phyloP scores from a whole-genome alignment of 2,888 invertebrate genomes.

The Sarcophaga subvicina region DNA sequence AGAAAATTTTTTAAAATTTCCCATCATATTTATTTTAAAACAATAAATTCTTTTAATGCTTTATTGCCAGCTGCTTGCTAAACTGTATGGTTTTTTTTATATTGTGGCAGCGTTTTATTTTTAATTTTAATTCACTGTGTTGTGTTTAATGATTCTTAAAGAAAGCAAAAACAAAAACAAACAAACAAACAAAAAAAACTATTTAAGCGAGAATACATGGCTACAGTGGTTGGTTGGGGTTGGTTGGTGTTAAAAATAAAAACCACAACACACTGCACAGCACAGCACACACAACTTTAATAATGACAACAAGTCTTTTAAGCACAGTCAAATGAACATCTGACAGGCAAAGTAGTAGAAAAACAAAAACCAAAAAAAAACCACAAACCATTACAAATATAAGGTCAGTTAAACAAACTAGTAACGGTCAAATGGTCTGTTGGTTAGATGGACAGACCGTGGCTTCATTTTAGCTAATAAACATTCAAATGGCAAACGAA shows the following conservation, averaged over 20 bases:
- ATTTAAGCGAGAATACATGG: no score
- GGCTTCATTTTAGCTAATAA: neutral
- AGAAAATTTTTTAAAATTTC: no score
- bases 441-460: neutral
- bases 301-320: neutral
- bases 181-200: no score
- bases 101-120: neutral
- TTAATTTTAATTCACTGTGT: neutral
- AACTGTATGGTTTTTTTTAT: neutral
- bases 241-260: neutral
- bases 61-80: neutral
- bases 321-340: neutral
- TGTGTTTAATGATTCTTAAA: neutral
- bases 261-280: neutral
- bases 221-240: neutral
- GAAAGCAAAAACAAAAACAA: neutral
- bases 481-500: neutral
- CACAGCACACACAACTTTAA: neutral
- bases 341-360: neutral
- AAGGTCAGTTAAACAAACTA: conserved; percentile 10
- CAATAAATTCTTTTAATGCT: neutral
- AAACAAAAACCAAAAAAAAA: no score
- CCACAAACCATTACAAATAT: neutral
- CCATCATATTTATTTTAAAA: no score
- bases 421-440: neutral